These are phyloP conservation scores for Geotrupes spiniger DNA, from an alignment of 2,888 invertebrate genomes.

Conservation along the genomic window DNA sequence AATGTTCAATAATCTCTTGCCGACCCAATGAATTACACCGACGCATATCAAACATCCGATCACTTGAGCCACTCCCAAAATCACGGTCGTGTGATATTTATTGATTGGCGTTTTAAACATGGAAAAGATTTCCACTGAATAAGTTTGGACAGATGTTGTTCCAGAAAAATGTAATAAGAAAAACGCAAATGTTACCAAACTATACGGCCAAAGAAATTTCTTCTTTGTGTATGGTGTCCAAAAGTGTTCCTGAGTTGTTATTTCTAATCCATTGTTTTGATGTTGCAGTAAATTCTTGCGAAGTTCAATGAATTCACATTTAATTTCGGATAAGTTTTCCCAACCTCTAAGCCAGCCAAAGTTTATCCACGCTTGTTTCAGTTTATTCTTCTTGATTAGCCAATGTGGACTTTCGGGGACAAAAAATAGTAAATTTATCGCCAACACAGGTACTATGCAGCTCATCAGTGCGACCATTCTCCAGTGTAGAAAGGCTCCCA, in stretches of 20 bases:
- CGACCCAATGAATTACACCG: conserved; percentile 65
- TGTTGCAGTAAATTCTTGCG: conserved; percentile 13
- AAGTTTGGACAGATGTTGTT: conserved; percentile 70
- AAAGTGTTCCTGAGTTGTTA: no score
- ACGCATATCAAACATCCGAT: conserved; percentile 66
- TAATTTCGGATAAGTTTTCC: conserved; percentile 61
- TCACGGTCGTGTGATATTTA: conserved; percentile 71
- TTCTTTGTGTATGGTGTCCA: conserved; percentile 55
- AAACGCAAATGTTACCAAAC: conserved; percentile 64
- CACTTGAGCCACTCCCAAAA: conserved; percentile 69
- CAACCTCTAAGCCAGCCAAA: conserved; percentile 80
- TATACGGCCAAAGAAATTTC: conserved; percentile 67
- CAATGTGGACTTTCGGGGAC: conserved; percentile 82
- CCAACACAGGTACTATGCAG: conserved; percentile 60
- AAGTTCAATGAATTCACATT: conserved; percentile 58
- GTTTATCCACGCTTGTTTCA: conserved; percentile 64
- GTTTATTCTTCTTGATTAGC: conserved; percentile 66
- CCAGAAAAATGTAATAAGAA: conserved; percentile 75
- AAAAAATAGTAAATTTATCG: conserved; percentile 64
- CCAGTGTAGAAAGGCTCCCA: conserved; percentile 71
- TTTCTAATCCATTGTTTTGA: no score
- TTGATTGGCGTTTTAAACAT: conserved; percentile 70
- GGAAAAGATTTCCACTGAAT: conserved; percentile 71
- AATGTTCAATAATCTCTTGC: conserved; percentile 68
- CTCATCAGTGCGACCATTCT: conserved; percentile 68